Percentiles rank a stretch among this genome's conserved stretches.
Evolutionary conservation across 2,888 invertebrate genomes (phyloP).

Genomic region (Druceiella hillmani): DNA sequence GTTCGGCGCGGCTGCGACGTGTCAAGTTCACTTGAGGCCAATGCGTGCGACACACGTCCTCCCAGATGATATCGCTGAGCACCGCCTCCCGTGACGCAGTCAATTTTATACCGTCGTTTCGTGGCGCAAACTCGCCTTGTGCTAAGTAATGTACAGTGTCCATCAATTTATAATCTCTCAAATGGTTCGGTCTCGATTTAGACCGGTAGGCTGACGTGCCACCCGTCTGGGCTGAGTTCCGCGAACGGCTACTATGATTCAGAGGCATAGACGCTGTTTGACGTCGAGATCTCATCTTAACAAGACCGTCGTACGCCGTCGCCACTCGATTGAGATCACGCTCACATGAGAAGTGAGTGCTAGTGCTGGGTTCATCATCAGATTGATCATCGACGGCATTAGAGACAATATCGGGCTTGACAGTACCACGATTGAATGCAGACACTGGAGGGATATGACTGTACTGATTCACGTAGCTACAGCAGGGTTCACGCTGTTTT

Average conservation of each 20-base stretch:
- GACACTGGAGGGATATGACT: slow-evolving; percentile 44
- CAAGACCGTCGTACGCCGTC: too few relatives aligned
- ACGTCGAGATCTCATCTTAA: too few relatives aligned
- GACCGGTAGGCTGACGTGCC: too few relatives aligned
- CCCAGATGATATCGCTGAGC: slow-evolving; percentile 47
- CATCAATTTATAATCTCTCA: slow-evolving; percentile 45
- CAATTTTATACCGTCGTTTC: slow-evolving; percentile 45
- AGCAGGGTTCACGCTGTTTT: slow-evolving; percentile 37
- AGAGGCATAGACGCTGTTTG: slow-evolving; percentile 44
- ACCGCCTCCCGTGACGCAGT: slow-evolving; percentile 47
- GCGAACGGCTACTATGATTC: too few relatives aligned
- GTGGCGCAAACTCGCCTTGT: slow-evolving; percentile 47
- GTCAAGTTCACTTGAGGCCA: slow-evolving; percentile 43
- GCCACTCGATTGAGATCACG: too few relatives aligned
- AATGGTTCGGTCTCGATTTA: slow-evolving; percentile 45
- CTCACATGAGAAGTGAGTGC: too few relatives aligned
- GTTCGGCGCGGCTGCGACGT: slow-evolving; percentile 32
- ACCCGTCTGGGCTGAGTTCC: too few relatives aligned
- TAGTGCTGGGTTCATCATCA: too few relatives aligned
- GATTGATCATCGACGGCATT: too few relatives aligned
- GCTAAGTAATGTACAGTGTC: slow-evolving; percentile 48
- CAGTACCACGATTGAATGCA: slow-evolving; percentile 44
- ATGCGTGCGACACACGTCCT: slow-evolving; percentile 47
- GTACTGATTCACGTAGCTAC: slow-evolving; percentile 45
- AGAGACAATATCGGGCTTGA: too few relatives aligned